Evolutionary conservation across 2,113 vertebrate genomes (phyloP).

Genomic region (Oreotrochilus melanogaster): DNA sequence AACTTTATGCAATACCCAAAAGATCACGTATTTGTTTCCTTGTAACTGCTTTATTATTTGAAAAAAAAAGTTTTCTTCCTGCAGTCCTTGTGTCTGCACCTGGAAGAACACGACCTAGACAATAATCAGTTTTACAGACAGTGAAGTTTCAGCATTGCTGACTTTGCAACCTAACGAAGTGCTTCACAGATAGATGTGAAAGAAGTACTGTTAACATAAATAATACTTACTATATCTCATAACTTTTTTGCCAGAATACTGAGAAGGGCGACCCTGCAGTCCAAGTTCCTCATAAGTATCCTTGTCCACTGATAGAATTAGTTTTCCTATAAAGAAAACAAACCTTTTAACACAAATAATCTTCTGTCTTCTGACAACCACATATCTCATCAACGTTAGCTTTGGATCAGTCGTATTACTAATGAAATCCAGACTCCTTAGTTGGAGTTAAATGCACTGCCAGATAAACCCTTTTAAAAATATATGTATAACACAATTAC

Average conservation of each 20-base stretch:
- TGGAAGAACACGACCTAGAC: not conserved
- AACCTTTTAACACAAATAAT: not conserved
- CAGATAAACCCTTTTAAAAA: not conserved
- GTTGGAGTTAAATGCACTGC: not conserved
- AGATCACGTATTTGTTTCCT: not conserved
- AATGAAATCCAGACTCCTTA: not conserved
- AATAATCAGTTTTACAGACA: not conserved
- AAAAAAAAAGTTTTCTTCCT: not conserved
- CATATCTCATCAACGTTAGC: not conserved
- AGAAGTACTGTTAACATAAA: not conserved
- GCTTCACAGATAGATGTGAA: not conserved
- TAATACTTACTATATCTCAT: constrained; percentile 86
- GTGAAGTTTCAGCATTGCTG: not conserved
- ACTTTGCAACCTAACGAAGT: not conserved
- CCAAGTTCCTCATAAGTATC: constrained; percentile 92
- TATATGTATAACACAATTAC: not conserved
- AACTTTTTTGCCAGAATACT: constrained; percentile 81
- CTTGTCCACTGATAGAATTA: constrained; percentile 91
- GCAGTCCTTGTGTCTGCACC: not conserved
- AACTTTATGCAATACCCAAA: not conserved
- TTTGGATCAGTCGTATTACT: not conserved
- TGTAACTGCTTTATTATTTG: not conserved
- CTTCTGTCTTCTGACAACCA: not conserved
- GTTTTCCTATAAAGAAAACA: constrained; percentile 80
- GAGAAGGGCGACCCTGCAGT: constrained; percentile 87